phyloP scores from a whole-genome alignment of 2,888 invertebrate genomes.

The Lydus trimaculatus region DNA sequence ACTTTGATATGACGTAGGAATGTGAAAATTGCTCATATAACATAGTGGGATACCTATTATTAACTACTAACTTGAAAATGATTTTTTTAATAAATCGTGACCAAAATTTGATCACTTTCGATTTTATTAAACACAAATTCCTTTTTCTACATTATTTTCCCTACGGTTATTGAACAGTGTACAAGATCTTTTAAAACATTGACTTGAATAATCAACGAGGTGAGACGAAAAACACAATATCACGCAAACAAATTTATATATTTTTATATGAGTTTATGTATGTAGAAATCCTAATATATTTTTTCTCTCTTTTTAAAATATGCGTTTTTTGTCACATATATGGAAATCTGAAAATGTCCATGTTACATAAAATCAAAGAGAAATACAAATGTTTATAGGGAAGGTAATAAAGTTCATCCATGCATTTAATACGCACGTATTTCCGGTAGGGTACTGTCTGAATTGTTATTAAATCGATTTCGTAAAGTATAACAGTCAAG shows the following conservation, averaged over 20 bases:
- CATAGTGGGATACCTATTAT: too few relatives aligned
- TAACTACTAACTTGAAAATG: neutral
- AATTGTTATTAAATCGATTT: slow-evolving; percentile 8
- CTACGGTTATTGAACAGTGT: neutral
- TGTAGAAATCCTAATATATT: slow-evolving; percentile 15
- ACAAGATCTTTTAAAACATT: slow-evolving; percentile 1
- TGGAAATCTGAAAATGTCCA: neutral
- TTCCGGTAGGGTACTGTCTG: slow-evolving; percentile 24
- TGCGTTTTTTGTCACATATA: neutral
- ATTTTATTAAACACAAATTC: neutral
- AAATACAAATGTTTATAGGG: slow-evolving; percentile 14
- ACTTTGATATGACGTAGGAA: too few relatives aligned
- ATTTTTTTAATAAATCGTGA: neutral
- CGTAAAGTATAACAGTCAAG: neutral
- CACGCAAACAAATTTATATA: slow-evolving; percentile 13
- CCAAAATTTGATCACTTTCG: slow-evolving; percentile 1
- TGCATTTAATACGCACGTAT: slow-evolving; percentile 24
- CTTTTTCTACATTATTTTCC: neutral
- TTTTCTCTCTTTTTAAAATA: slow-evolving; percentile 20
- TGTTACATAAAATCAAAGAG: slow-evolving; percentile 10
- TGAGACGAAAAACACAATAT: neutral
- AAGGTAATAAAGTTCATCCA: slow-evolving; percentile 24
- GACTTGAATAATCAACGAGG: slow-evolving; percentile 7
- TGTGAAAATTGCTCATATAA: too few relatives aligned
- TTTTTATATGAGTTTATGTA: slow-evolving; percentile 13